Percentiles rank a stretch among this genome's conserved stretches.
Conservation (phyloP, 2,113 vertebrate species). For the Dicerorhinus sumatrensis region DNA sequence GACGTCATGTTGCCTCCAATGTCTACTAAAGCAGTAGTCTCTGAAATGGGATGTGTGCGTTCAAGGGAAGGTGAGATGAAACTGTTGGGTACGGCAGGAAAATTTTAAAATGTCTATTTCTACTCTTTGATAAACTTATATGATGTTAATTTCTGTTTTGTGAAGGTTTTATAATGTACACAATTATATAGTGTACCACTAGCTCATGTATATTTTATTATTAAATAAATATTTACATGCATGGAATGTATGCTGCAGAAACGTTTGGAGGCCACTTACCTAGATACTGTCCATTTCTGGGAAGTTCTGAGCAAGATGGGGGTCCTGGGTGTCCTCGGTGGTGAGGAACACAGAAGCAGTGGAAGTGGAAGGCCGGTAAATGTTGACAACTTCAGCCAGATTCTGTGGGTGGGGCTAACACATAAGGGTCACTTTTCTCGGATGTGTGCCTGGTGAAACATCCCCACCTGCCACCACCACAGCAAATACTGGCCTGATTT, state of each 20-base stretch:
- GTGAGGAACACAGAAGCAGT: background rate
- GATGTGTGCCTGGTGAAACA: background rate
- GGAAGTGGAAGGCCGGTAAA: background rate
- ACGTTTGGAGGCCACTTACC: background rate
- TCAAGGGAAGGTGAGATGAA: background rate
- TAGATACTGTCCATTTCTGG: background rate
- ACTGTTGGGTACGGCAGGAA: background rate
- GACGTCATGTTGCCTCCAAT: background rate
- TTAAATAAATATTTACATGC: background rate
- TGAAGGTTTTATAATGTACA: background rate
- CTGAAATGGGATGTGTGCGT: background rate
- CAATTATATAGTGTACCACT: background rate
- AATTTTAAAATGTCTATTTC: background rate
- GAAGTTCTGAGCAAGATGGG: background rate
- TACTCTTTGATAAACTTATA: background rate
- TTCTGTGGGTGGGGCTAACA: background rate
- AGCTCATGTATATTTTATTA: background rate
- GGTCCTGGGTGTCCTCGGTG: no score
- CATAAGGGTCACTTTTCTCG: background rate
- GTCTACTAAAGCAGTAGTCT: background rate
- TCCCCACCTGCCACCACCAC: background rate
- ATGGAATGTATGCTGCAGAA: background rate
- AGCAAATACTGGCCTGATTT: background rate
- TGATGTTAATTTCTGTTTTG: background rate
- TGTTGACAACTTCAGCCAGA: no score